phyloP scores from a whole-genome alignment of 2,888 invertebrate species.

The Litoditis marina region DNA sequence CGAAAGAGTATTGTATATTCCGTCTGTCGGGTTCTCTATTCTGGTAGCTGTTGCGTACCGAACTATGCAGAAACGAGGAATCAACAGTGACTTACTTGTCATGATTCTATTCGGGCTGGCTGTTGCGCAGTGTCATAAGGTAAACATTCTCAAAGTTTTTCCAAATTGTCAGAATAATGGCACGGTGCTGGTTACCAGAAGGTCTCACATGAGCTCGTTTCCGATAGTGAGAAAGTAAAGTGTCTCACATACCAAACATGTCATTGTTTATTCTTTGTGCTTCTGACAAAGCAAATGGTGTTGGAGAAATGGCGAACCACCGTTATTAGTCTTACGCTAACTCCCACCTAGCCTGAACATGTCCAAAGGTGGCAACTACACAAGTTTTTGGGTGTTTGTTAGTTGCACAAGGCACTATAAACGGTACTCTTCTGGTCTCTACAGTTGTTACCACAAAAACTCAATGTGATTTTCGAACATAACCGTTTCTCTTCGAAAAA shows the following conservation, averaged over 20 bases:
- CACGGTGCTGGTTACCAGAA: too few species aligned
- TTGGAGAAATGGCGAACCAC: too few species aligned
- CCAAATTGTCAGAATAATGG: neutral
- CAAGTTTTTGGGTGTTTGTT: too few species aligned
- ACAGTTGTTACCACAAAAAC: neutral
- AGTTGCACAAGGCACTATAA: neutral
- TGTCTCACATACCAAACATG: too few species aligned
- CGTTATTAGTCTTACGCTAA: too few species aligned
- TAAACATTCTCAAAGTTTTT: neutral
- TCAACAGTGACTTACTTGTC: neutral
- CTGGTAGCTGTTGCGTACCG: neutral
- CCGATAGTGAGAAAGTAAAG: too few species aligned
- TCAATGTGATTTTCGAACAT: constrained; percentile 2
- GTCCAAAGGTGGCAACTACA: neutral
- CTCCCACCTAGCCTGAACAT: too few species aligned
- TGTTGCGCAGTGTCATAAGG: neutral
- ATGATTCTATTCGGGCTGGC: neutral
- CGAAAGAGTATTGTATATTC: constrained; percentile 79
- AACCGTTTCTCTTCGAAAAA: neutral
- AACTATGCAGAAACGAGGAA: neutral
- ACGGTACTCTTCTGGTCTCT: neutral
- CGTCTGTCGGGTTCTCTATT: constrained; percentile 79
- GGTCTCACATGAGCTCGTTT: too few species aligned
- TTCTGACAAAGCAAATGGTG: too few species aligned
- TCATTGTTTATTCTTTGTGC: too few species aligned